Conservation (phyloP, 2,113 vertebrate species). For the Acrocephalus arundinaceus region DNA sequence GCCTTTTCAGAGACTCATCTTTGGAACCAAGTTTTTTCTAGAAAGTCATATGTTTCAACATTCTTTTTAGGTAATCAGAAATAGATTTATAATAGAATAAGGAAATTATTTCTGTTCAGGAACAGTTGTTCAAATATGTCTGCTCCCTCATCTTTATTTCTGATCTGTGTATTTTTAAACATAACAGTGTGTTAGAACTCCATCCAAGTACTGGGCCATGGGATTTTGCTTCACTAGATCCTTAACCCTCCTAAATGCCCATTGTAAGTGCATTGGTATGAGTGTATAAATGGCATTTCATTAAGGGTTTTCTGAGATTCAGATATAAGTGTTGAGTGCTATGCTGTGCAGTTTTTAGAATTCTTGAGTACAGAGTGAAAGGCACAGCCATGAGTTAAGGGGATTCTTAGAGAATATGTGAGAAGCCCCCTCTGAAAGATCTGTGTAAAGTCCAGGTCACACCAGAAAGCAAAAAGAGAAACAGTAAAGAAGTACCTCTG, state of each 20-base stretch:
- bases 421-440: background rate
- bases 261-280: background rate
- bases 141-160: slow-evolving; percentile 18
- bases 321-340: background rate
- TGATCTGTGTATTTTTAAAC: background rate
- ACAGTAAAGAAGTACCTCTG: background rate
- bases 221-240: background rate
- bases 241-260: background rate
- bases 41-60: slow-evolving; percentile 52
- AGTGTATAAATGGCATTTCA: background rate
- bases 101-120: slow-evolving; percentile 16
- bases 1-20: slow-evolving; percentile 57
- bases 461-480: background rate
- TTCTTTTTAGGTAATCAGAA: slow-evolving; percentile 55
- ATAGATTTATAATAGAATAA: slow-evolving; percentile 58
- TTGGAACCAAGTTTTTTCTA: slow-evolving; percentile 58
- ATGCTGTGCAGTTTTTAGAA: background rate
- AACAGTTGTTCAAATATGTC: background rate
- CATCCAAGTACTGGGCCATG: background rate
- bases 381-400: background rate
- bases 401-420: background rate
- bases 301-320: background rate
- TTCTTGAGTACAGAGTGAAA: background rate
- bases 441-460: background rate
- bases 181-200: background rate